phyloP scores from a whole-genome alignment of 1,140 invertebrate genomes.

The Hetaerina americana region DNA sequence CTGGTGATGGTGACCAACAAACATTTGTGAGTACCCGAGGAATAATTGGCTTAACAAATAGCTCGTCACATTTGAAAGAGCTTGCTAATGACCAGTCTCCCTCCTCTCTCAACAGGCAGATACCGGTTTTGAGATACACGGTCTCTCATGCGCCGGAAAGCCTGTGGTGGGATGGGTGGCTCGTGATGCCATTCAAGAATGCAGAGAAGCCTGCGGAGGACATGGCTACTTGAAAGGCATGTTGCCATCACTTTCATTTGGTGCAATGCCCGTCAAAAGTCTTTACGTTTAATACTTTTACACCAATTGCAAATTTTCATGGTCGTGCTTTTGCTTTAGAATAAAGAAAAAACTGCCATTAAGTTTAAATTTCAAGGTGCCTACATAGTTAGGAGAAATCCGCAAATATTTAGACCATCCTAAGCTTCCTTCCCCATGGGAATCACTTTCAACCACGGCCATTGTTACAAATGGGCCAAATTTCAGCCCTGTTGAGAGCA shows the following conservation, averaged over 20 bases:
- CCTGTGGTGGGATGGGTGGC: slow-evolving; percentile 74
- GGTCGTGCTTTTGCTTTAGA: neutral
- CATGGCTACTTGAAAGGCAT: slow-evolving; percentile 63
- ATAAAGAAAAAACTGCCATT: too few relatives aligned
- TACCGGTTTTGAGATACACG: slow-evolving; percentile 78
- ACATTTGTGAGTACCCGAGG: neutral
- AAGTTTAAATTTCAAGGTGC: too few relatives aligned
- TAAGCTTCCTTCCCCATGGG: too few relatives aligned
- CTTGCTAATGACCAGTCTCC: too few relatives aligned
- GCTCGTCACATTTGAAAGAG: too few relatives aligned
- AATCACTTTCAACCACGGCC: too few relatives aligned
- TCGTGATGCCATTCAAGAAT: slow-evolving; percentile 77
- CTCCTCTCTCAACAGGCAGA: slow-evolving; percentile 43
- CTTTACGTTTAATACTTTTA: slow-evolving; percentile 11
- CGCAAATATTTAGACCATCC: too few relatives aligned
- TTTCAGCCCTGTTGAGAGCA: too few relatives aligned
- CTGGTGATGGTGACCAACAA: neutral
- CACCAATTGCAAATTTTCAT: slow-evolving; percentile 3
- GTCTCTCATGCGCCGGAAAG: slow-evolving; percentile 76
- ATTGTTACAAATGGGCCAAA: too few relatives aligned
- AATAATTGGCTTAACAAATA: too few relatives aligned
- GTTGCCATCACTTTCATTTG: slow-evolving; percentile 18
- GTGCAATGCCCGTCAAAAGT: neutral
- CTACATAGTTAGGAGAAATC: too few relatives aligned
- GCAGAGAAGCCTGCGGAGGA: slow-evolving; percentile 79